phyloP scores from a whole-genome alignment of 2,888 invertebrate species.

The Chrysolina haemoptera region DNA sequence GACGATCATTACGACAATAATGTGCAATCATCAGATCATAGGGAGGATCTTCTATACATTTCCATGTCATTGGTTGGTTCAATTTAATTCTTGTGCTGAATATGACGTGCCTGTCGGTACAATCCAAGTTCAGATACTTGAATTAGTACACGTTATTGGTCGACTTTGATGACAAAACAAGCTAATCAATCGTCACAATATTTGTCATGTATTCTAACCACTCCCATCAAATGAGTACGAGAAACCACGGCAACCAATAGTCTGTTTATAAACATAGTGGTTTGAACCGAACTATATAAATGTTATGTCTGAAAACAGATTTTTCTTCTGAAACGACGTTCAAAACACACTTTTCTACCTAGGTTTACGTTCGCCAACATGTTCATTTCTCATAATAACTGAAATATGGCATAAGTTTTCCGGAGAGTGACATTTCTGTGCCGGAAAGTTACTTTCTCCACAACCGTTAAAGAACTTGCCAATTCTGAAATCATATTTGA shows the following conservation, averaged over 20 bases:
- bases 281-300: no score
- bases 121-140: not conserved
- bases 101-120: not conserved
- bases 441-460: no score
- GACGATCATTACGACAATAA: no score
- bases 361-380: no score
- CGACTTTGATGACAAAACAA: conserved; percentile 8
- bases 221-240: conserved; percentile 10
- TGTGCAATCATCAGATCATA: not conserved
- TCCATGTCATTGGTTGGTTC: not conserved
- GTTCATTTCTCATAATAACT: no score
- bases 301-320: no score
- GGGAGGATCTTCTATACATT: not conserved
- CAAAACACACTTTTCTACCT: no score
- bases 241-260: conserved; percentile 22
- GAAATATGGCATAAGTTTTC: no score
- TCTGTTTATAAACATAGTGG: conserved; percentile 7
- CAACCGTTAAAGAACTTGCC: no score
- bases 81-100: not conserved
- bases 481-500: no score
- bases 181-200: conserved; percentile 11
- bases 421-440: no score
- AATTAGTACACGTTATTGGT: not conserved
- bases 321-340: no score
- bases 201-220: conserved; percentile 25